Evolutionary conservation across 2,113 vertebrate species (phyloP), one percentile per base, ranked within the genome.

Genomic region (Enhydra lutris): DNA sequence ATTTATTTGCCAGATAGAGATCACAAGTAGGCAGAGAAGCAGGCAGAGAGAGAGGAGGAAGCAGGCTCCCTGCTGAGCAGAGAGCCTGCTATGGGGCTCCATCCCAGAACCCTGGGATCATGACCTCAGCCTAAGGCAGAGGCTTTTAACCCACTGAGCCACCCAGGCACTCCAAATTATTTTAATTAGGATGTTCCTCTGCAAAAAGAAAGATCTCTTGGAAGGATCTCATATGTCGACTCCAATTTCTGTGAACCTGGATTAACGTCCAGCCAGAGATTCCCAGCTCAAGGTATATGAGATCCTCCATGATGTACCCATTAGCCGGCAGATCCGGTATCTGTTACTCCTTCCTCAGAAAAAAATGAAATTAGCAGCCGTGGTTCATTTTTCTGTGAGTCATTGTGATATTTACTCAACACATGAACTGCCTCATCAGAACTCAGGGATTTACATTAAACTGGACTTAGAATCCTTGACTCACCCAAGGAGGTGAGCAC

Each of bases 321-420:
- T 36, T 15, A 85, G 63, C 36, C 76, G 81, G 63, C 36, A n/a
- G 14, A 88, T 87, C 29, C 18, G 59, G 90, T 23, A 26, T 20
- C 73, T 74, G 65, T 50, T 34, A 65, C 14, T 55, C 65, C 80
- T 81, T 86, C 57, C 4, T 83, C 57, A 81, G 92, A 79, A 94
- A 89, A 93, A 93, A 92, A 79, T 63, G 36, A 96, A 96, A 45
- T 63, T 47, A 94, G 88, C 59, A 82, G n/a, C 69, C 57, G 11
- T 15, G n/a, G 61, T 85, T 91, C 96, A 39, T 88, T 97, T 97
- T 88, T 45, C 83, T 78, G 6, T 92, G 87, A 95, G 50, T 95
- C 89, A 95, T 80, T 81, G 34, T 71, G n/a, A 59, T 92, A n/a
- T 92, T 90, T 93, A 87, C 61, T 57, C 61, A 57, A 89, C 42